Evolutionary conservation across 2,888 invertebrate species (phyloP), one percentile per base, ranked within the genome.

Genomic region (Lissocephala sabroskyi): DNA sequence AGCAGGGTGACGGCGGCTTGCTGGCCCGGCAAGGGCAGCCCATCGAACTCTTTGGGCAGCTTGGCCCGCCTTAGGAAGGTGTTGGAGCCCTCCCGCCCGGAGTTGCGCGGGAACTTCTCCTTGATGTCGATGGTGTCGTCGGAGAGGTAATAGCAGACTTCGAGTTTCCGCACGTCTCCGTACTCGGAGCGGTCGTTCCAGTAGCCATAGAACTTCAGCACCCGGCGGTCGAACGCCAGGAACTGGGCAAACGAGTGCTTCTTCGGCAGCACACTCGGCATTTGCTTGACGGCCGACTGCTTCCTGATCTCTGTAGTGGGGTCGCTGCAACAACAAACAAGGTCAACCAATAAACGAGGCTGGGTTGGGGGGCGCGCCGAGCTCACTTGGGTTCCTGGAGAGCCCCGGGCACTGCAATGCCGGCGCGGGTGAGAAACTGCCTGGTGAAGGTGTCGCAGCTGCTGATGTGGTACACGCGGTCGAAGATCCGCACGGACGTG

Each of bases 101-200:
- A 89, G 77, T 91, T 91, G 0, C 88, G 85, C 0, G 88, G 86
- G 41, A 89, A 80, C 33, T 87, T 87, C 84, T 96, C 96, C 65
- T 92, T 91, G 4, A 97, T 91, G 82, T 96, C 95, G 7, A 97
- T 91, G 0, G 95, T 95, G 70, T 95, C 94, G 75, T 97, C 96
- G 0, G 93, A 90, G 39, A 97, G 86, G 84, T 92, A 96, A 79
- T 93, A 97, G 75, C 92, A 90, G 10, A 97, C 86, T 76, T 94
- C 91, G 51, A 97, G 84, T 65, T 90, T 86, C 59, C 95, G 92
- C 17, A 94, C 83, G 49, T 90, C 89, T 0, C 96, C 96, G 76
- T 90, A 91, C 77, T 91, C 89, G 1, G 89, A 89, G 1, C 91
- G 88, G 79, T 97, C 96, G 78, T 97, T 95, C 96, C 96, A 97